A percentile compares a stretch with the other conserved stretches of the same genome.
phyloP scores from a whole-genome alignment of 2,797 vertebrate species.

The Pseudopleuronectes americanus region DNA sequence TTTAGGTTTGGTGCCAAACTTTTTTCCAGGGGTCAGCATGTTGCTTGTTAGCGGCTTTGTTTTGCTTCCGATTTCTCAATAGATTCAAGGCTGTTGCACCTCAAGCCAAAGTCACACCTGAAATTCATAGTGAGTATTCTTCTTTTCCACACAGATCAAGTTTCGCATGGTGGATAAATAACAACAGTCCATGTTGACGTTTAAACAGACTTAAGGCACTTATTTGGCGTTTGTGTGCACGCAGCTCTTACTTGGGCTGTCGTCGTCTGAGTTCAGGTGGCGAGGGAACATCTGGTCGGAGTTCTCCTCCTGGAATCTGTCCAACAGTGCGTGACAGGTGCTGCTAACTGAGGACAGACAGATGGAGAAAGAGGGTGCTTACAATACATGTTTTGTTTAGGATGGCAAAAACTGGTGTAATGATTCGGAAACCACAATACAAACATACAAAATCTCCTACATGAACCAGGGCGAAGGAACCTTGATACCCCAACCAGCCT shows the following conservation, averaged over 20 bases:
- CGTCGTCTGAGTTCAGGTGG: conserved; percentile 55
- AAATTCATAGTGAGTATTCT: background rate
- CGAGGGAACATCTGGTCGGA: conserved; percentile 53
- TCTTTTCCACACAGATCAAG: background rate
- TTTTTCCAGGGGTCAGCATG: background rate
- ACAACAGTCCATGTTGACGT: too few relatives aligned
- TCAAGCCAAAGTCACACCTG: background rate
- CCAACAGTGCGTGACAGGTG: conserved; percentile 60
- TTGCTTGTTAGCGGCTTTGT: background rate
- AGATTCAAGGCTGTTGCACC: background rate
- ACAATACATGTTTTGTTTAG: background rate
- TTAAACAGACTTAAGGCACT: too few relatives aligned
- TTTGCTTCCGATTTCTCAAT: background rate
- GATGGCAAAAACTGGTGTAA: background rate
- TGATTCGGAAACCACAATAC: too few relatives aligned
- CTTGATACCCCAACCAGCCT: too few relatives aligned
- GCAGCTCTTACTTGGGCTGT: conserved; percentile 66
- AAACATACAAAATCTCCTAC: too few relatives aligned
- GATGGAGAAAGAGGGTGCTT: conserved; percentile 14
- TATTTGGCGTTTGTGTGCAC: background rate
- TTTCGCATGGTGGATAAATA: too few relatives aligned
- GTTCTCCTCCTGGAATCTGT: conserved; percentile 62
- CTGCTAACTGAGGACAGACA: conserved; percentile 65
- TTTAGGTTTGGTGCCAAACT: background rate
- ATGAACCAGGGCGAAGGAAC: too few relatives aligned